Conservation (phyloP, 2,113 vertebrate species). For the Chaetorhynchus papuensis region DNA sequence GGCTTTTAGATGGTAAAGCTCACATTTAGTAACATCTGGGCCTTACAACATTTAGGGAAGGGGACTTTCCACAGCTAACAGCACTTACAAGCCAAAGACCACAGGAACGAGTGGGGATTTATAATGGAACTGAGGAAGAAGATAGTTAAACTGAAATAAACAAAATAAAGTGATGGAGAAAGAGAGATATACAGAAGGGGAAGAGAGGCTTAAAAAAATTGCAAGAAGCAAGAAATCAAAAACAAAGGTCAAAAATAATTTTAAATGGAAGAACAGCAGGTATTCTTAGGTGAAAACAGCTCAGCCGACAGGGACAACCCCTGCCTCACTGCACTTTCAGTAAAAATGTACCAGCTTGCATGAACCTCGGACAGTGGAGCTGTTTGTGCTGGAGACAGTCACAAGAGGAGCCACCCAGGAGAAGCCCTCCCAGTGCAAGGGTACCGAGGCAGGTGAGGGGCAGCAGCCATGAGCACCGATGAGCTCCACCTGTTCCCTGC, state of each 20-base stretch:
- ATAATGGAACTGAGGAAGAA: not conserved
- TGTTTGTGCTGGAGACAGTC: not conserved
- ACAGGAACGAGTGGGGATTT: not conserved
- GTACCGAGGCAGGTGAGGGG: not conserved
- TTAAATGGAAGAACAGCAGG: not conserved
- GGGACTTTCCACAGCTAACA: not conserved
- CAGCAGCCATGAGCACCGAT: rapidly evolving
- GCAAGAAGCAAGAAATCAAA: not conserved
- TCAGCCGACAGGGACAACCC: not conserved
- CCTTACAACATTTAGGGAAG: not conserved
- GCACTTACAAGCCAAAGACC: not conserved
- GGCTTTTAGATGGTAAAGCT: not conserved
- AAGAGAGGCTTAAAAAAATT: not conserved
- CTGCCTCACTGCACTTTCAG: not conserved
- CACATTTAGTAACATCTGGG: not conserved
- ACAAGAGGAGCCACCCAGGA: not conserved
- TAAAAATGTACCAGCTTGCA: not conserved
- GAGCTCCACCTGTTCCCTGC: not conserved
- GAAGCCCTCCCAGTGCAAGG: not conserved
- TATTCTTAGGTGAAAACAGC: not conserved
- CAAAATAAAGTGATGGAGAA: not conserved
- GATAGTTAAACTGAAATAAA: not conserved
- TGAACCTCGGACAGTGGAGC: not conserved
- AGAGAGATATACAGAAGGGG: not conserved
- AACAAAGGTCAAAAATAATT: not conserved